phyloP scores from a whole-genome alignment of 2,797 vertebrate species.

The Sebastiscus albofasciatus region DNA sequence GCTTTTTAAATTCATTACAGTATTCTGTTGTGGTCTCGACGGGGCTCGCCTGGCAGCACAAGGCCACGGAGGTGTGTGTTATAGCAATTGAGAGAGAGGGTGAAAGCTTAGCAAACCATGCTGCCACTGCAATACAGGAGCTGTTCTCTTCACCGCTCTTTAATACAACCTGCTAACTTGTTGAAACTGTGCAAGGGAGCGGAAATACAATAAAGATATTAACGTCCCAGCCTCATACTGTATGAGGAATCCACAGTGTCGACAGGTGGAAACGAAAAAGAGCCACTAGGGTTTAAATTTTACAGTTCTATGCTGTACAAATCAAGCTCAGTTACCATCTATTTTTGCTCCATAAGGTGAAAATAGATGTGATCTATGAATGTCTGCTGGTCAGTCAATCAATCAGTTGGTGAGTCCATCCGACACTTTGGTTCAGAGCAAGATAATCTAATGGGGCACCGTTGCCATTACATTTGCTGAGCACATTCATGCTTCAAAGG shows the following conservation, averaged over 20 bases:
- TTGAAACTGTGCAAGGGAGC: constrained; percentile 10
- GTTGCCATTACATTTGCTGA: neutral
- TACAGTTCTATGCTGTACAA: neutral
- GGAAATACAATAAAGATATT: constrained; percentile 4
- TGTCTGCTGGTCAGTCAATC: neutral
- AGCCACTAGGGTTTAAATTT: neutral
- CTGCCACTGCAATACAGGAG: constrained; percentile 28
- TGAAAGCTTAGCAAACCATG: constrained; percentile 17
- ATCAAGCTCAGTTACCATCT: neutral
- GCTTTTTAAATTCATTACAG: constrained; percentile 72
- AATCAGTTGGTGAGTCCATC: neutral
- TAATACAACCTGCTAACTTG: constrained; percentile 25
- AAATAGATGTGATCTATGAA: neutral
- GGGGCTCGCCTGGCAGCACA: constrained; percentile 45
- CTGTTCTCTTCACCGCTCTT: neutral
- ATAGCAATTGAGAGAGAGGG: constrained; percentile 16
- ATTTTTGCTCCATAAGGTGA: neutral
- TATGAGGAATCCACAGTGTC: neutral
- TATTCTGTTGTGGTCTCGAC: constrained; percentile 49
- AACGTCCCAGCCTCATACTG: neutral
- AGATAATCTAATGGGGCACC: neutral
- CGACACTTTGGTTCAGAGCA: neutral
- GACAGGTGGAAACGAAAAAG: neutral
- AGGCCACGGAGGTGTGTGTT: constrained; percentile 49
- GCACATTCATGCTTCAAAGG: constrained; percentile 11